phyloP scores from a whole-genome alignment of 2,888 invertebrate genomes.

The Dasypogon diadema region DNA sequence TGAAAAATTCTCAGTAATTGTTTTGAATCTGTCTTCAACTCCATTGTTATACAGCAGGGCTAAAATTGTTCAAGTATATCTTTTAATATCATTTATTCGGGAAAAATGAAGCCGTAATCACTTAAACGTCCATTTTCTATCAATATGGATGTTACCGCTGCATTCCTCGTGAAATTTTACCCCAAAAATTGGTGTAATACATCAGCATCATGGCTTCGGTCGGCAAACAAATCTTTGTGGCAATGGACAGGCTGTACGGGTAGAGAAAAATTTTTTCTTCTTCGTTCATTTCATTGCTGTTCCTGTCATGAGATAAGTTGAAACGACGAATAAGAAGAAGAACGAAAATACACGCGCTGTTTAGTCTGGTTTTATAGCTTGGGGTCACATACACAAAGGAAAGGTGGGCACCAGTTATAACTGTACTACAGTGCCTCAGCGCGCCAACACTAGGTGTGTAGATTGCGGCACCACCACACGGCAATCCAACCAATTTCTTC shows the following conservation, averaged over 20 bases:
- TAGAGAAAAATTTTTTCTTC: constrained; percentile 43
- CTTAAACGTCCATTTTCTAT: not conserved
- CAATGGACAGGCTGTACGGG: constrained; percentile 41
- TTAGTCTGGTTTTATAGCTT: constrained; percentile 49
- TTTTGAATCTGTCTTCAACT: no score
- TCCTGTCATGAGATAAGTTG: constrained; percentile 48
- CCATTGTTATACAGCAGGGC: no score
- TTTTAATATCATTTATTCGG: not conserved
- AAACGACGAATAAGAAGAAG: constrained; percentile 42
- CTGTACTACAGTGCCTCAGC: not conserved
- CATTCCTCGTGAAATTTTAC: constrained; percentile 67
- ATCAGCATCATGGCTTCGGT: constrained; percentile 53
- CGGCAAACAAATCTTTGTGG: constrained; percentile 38
- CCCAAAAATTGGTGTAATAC: constrained; percentile 67
- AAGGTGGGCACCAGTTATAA: not conserved
- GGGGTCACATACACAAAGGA: constrained; percentile 48
- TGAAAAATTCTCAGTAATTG: no score
- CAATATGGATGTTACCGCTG: constrained; percentile 59
- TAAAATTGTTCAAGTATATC: no score
- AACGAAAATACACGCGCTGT: constrained; percentile 48
- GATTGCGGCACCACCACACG: constrained; percentile 20
- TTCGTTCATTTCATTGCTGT: constrained; percentile 49
- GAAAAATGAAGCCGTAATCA: not conserved
- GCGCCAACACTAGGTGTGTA: not conserved
- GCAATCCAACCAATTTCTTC: constrained; percentile 20